These are phyloP conservation scores for Phoenicopterus ruber DNA, from an alignment of 2,113 vertebrate genomes.

Conservation along the genomic window DNA sequence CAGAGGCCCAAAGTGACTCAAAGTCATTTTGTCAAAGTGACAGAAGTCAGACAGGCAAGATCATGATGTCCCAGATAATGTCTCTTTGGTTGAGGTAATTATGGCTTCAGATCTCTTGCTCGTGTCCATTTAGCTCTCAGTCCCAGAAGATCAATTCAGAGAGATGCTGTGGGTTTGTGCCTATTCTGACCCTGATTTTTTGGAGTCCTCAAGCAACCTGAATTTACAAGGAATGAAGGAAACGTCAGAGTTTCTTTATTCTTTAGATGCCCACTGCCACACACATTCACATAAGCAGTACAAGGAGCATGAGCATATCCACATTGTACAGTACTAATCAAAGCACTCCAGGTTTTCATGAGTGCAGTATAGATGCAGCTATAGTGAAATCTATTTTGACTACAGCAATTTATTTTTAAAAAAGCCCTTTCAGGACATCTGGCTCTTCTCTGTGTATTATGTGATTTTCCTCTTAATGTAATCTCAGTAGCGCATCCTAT, in stretches of 20 bases:
- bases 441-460: not conserved
- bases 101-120: constrained; percentile 28
- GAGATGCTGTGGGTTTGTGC: not conserved
- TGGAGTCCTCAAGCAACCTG: not conserved
- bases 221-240: not conserved
- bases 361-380: not conserved
- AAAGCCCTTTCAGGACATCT: not conserved
- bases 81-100: constrained; percentile 39
- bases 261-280: not conserved
- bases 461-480: not conserved
- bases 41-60: constrained; percentile 42
- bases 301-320: not conserved
- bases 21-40: constrained; percentile 52
- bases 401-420: not conserved
- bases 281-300: not conserved
- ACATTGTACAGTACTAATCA: not conserved
- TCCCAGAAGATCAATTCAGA: constrained; percentile 33
- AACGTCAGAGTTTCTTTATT: not conserved
- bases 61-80: constrained; percentile 45
- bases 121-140: not conserved
- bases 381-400: not conserved
- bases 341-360: not conserved
- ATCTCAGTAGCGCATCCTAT: not conserved
- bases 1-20: constrained; percentile 11
- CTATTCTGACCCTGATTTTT: constrained; percentile 28